Base-by-base conservation (phyloP, 64 coral and sea anemone genomes). In the Montipora sp. region DNA sequence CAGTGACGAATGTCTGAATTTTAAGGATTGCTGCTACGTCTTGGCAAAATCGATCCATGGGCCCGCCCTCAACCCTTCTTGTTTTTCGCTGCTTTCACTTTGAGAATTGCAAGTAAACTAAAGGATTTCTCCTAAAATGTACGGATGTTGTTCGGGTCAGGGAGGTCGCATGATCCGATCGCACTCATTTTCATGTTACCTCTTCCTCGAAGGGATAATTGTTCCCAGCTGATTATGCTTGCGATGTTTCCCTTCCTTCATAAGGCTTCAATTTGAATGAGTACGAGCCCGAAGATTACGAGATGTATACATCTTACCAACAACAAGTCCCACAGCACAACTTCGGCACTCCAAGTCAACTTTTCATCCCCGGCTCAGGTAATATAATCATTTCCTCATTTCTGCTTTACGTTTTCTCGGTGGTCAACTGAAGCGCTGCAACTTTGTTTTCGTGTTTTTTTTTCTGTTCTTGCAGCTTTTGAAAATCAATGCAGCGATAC, bases 331-430 rank as follows among this genome's bases (percentile, higher is more conserved):
- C 81, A 2, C 81, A 49, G 19, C 2, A 84, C 63, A 47, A 84
- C 61, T 49, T 50, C 43, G 46, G 45, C 8, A 84, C 81, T 48
- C 81, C 81, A 84, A 43, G 60, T 69, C 81, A 48, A 70, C 81
- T 84, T 49, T 14, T 84, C 3, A 68, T 69, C 44, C 80, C 12
- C 12, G 19, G 68, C 3, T 63, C 80, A 83, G 80, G 80, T 83
- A 60, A 46, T 65, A 60, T 14, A 76, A 57, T 57, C 6, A 63
- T 63, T 63, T 15, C 0, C 3, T 14, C 11, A 36, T 36, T 14
- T 63, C 14, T 15, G 10, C 59, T 14, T 12, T 63, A 7, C 3
- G 3, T 63, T 63, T 15, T 71, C 68, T 21, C 21, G 5, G 53
- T 16, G 19, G 68, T 20, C 19, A 22, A 23, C 19, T 23, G 20